phyloP scores from a whole-genome alignment of 2,888 invertebrate genomes.

The Drosophila prostipennis region DNA sequence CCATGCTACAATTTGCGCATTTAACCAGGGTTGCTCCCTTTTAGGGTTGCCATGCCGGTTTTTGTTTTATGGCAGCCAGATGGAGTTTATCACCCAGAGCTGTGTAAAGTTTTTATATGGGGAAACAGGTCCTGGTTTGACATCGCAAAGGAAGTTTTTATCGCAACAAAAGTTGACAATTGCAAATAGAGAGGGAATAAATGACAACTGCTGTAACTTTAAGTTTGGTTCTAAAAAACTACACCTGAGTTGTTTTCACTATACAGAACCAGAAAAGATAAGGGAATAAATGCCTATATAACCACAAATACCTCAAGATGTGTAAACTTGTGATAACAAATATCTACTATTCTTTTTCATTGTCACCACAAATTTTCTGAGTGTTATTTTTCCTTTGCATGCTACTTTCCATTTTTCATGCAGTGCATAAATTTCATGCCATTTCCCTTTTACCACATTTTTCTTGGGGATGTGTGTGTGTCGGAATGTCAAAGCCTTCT shows the following conservation, averaged over 20 bases:
- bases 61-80: constrained; percentile 22
- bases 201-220: constrained; percentile 15
- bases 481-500: constrained; percentile 57
- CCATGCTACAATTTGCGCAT: constrained; percentile 8
- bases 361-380: neutral
- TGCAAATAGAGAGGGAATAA: constrained; percentile 10
- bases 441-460: constrained; percentile 52
- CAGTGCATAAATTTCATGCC: constrained; percentile 64
- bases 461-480: constrained; percentile 29
- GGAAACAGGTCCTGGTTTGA: constrained; percentile 7
- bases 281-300: no score
- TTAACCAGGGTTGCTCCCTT: constrained; percentile 1
- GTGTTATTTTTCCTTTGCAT: constrained; percentile 36
- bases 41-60: constrained; percentile 27
- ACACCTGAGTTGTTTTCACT: constrained; percentile 19
- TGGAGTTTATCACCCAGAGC: constrained; percentile 49
- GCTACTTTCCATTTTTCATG: constrained; percentile 70
- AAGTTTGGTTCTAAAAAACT: constrained; percentile 10
- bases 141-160: constrained; percentile 49
- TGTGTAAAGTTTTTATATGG: constrained; percentile 15
- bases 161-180: constrained; percentile 40
- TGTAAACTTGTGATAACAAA: neutral
- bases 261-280: neutral
- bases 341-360: neutral
- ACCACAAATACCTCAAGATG: no score